Percentiles rank a stretch among this genome's conserved stretches.
Conservation (phyloP, 2,797 vertebrate genomes). For the Syndactyla subalaris region DNA sequence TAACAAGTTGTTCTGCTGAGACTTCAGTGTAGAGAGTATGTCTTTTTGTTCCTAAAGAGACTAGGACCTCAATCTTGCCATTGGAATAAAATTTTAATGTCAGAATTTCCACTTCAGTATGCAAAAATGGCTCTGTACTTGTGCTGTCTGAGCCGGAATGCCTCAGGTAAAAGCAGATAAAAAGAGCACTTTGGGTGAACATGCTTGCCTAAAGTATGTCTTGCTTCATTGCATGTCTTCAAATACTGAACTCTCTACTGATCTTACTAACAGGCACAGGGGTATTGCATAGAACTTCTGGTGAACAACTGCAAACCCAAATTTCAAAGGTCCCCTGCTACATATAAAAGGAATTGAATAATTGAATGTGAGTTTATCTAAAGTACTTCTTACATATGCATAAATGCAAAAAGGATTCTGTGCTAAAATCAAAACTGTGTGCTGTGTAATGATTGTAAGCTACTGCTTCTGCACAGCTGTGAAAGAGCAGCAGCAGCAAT, state of each 20-base stretch:
- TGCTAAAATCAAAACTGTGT: neutral
- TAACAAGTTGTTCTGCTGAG: neutral
- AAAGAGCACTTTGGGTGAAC: neutral
- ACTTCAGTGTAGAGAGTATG: neutral
- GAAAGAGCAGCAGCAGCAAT: neutral
- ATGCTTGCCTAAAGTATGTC: neutral
- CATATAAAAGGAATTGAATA: neutral
- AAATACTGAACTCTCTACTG: neutral
- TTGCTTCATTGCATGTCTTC: neutral
- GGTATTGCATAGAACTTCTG: neutral
- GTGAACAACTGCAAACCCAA: neutral
- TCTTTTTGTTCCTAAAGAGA: neutral
- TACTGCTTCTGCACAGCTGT: neutral
- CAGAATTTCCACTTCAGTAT: neutral
- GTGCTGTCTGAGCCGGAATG: neutral
- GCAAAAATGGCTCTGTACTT: neutral
- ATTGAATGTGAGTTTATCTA: neutral
- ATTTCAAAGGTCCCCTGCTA: neutral
- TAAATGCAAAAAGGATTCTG: neutral
- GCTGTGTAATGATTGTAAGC: neutral
- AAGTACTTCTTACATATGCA: neutral
- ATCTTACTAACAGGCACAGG: neutral
- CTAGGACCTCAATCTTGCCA: neutral
- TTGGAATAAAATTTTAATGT: neutral
- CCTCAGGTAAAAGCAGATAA: neutral